These are phyloP conservation scores for Drosophila paramelanica DNA, from an alignment of 2,888 invertebrate genomes.

Conservation along the genomic window DNA sequence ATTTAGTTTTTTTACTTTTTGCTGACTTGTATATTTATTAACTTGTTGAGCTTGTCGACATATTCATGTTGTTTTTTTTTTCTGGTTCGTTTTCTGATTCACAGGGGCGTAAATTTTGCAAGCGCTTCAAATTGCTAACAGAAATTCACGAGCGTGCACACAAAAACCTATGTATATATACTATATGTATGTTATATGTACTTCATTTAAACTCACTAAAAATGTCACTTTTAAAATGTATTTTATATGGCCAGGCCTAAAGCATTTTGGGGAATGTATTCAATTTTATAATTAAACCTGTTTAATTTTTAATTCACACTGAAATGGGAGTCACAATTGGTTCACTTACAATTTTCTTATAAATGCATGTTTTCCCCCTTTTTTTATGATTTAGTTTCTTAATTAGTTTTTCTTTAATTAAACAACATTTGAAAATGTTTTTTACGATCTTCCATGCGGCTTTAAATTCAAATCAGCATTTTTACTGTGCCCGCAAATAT, in stretches of 20 bases:
- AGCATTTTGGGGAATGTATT: not conserved
- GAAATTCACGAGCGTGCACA: not conserved
- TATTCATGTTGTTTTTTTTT: conserved; percentile 22
- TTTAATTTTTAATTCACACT: no score
- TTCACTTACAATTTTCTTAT: not conserved
- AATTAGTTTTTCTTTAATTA: not conserved
- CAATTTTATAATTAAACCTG: not conserved
- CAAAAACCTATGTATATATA: not conserved
- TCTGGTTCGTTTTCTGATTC: conserved; percentile 36
- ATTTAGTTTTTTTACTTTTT: conserved; percentile 7
- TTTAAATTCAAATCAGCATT: no score
- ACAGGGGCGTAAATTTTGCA: conserved; percentile 18
- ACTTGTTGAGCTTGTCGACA: conserved; percentile 34
- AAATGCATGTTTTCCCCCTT: no score
- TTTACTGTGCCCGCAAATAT: no score
- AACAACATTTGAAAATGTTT: not conserved
- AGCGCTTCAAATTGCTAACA: conserved; percentile 18
- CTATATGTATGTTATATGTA: not conserved
- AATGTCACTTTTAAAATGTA: not conserved
- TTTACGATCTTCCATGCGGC: no score
- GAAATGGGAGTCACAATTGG: not conserved
- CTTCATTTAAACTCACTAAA: not conserved
- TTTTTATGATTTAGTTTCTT: not conserved
- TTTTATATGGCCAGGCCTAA: not conserved
- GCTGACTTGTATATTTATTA: conserved; percentile 24